Evolutionary conservation across 2,888 invertebrate species (phyloP).

Genomic region (Trissoscelio sp.): DNA sequence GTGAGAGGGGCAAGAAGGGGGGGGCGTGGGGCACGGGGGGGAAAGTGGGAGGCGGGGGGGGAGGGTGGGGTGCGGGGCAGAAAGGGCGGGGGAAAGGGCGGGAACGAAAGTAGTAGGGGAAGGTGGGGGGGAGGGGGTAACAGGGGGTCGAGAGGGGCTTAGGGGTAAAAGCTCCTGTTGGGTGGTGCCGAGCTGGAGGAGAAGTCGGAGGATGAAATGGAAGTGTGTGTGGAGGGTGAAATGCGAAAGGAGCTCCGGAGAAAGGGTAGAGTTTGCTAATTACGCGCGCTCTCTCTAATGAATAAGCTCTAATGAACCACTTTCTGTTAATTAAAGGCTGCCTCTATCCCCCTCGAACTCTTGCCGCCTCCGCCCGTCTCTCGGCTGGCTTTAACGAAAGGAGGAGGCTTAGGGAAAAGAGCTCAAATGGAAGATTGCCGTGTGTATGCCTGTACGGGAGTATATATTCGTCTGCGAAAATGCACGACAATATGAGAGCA

Average conservation of each 20-base stretch:
- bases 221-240: conserved; percentile 76
- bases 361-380: conserved; percentile 63
- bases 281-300: conserved; percentile 93
- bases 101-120: conserved; percentile 60
- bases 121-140: conserved; percentile 28
- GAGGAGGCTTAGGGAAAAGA: conserved; percentile 79
- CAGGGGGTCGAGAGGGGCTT: conserved; percentile 68
- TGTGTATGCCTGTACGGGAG: conserved; percentile 60
- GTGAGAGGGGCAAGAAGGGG: conserved; percentile 71
- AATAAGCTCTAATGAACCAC: conserved; percentile 96
- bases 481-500: conserved; percentile 58
- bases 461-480: conserved; percentile 65
- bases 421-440: conserved; percentile 77
- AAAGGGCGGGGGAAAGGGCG: conserved; percentile 64
- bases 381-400: conserved; percentile 71
- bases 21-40: conserved; percentile 47
- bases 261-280: conserved; percentile 91
- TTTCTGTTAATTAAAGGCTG: conserved; percentile 95
- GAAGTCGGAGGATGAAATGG: conserved; percentile 68
- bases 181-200: conserved; percentile 65
- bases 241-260: conserved; percentile 79
- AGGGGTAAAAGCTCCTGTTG: conserved; percentile 73
- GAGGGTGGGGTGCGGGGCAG: conserved; percentile 33
- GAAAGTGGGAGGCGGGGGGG: conserved; percentile 53
- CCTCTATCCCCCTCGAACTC: conserved; percentile 79